Evolutionary conservation across 2,113 vertebrate genomes (phyloP).

Genomic region (Odocoileus hemionus): DNA sequence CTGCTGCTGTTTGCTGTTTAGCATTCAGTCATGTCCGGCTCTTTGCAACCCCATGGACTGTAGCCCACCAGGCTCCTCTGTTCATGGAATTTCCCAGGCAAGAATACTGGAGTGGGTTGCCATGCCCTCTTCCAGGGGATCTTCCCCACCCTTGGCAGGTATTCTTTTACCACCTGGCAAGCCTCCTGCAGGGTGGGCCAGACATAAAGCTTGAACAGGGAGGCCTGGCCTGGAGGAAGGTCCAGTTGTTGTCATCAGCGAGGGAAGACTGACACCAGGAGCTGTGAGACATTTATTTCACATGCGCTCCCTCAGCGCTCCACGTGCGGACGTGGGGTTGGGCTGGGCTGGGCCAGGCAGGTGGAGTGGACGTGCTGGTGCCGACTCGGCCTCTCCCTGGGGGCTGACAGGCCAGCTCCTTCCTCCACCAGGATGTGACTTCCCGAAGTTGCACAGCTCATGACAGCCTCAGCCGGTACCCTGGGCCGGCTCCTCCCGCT

Average conservation of each 20-base stretch:
- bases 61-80: background rate
- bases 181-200: background rate
- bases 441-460: background rate
- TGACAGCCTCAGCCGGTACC: background rate
- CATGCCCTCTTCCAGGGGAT: background rate
- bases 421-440: background rate
- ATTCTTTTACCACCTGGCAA: background rate
- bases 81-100: background rate
- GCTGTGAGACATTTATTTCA: background rate
- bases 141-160: background rate
- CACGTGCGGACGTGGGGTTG: background rate
- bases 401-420: background rate
- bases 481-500: background rate
- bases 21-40: background rate
- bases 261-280: background rate
- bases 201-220: background rate
- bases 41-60: background rate
- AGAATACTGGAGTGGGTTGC: background rate
- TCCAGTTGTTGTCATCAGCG: background rate
- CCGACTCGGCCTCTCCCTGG: background rate
- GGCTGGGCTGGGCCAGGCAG: background rate
- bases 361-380: background rate
- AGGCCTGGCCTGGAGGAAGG: background rate
- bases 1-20: background rate
- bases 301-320: background rate